Evolutionary conservation across 2,797 vertebrate genomes (phyloP).

Genomic region (Peromyscus aztecus): DNA sequence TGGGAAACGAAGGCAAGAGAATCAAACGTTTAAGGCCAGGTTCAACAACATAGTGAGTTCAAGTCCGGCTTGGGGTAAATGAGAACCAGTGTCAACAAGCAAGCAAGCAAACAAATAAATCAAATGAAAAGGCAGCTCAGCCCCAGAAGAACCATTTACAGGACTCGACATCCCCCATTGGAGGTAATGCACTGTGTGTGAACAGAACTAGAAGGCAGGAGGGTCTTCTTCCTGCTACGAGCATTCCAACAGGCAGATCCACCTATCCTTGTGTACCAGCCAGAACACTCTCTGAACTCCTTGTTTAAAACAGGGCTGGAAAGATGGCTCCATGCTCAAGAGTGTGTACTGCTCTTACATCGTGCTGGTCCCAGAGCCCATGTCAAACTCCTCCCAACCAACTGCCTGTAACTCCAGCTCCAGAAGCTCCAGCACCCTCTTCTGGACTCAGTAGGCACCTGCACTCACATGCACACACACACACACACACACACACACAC

Average conservation of each 20-base stretch:
- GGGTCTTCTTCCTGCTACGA: background rate
- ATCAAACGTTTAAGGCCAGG: background rate
- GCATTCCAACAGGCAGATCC: background rate
- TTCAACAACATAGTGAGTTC: background rate
- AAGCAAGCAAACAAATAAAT: background rate
- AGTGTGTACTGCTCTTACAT: background rate
- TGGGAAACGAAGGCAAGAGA: background rate
- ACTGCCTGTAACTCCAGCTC: background rate
- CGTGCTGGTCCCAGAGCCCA: background rate
- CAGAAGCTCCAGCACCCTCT: background rate
- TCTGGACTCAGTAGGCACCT: background rate
- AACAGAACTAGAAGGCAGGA: background rate
- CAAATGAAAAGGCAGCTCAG: background rate
- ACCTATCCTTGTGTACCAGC: background rate
- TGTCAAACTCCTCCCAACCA: background rate
- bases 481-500: background rate
- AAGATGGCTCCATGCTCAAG: background rate
- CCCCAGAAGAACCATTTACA: background rate
- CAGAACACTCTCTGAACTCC: background rate
- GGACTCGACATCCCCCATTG: background rate
- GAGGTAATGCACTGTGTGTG: background rate
- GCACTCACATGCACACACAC: background rate
- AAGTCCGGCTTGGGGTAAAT: background rate
- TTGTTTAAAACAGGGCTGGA: constrained; percentile 7
- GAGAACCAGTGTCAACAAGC: background rate